Conservation (phyloP, 2,888 invertebrate genomes). For the Cybosia mesomella region DNA sequence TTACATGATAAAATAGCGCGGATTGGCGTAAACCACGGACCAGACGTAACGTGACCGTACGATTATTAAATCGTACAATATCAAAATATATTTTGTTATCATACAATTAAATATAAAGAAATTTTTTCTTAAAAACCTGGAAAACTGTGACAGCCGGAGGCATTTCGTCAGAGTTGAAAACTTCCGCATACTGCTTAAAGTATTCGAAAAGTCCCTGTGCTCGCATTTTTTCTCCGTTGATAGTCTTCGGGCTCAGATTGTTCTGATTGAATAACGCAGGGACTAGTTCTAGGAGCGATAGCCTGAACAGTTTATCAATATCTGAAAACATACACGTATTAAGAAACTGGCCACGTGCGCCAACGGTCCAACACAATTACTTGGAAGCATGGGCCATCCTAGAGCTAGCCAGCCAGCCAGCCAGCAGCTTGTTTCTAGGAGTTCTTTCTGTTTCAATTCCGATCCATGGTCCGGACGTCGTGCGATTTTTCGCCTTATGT, state of each 20-base stretch:
- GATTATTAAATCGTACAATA: background rate
- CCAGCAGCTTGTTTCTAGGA: background rate
- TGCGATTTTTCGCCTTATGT: too few species aligned
- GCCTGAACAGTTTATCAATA: constrained; percentile 96
- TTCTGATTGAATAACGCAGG: constrained; percentile 94
- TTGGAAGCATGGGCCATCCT: background rate
- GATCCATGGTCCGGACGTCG: too few species aligned
- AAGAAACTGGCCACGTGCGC: too few species aligned
- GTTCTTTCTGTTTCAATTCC: too few species aligned
- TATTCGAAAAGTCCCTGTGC: constrained; percentile 97
- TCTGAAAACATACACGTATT: constrained; percentile 84
- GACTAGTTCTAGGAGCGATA: constrained; percentile 92
- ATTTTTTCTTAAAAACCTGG: constrained; percentile 87
- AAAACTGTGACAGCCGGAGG: constrained; percentile 99
- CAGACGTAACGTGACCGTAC: too few species aligned
- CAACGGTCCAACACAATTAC: background rate
- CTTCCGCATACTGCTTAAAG: constrained; percentile 98
- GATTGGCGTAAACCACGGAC: too few species aligned
- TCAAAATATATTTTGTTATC: background rate
- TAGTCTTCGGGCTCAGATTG: constrained; percentile 96
- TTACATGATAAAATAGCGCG: too few species aligned
- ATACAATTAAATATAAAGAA: background rate
- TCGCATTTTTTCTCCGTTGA: constrained; percentile 96
- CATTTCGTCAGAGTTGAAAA: constrained; percentile 98
- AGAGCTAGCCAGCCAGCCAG: too few species aligned